A percentile compares a stretch with the other conserved stretches of the same genome.
These are phyloP conservation scores for Eupeodes corollae DNA, from an alignment of 1,140 invertebrate genomes.

Conservation along the genomic window DNA sequence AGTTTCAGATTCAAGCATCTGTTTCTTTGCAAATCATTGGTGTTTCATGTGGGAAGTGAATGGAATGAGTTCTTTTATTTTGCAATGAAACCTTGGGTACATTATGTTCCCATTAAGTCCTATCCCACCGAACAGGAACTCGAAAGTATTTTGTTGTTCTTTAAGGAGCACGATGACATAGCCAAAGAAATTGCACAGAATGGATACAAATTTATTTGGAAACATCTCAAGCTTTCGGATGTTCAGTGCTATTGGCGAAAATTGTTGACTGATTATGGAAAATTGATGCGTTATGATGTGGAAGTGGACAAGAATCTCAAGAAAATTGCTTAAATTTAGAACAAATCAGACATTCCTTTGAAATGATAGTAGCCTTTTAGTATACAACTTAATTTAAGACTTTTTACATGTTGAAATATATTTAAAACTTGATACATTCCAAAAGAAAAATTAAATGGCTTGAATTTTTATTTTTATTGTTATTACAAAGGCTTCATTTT, in stretches of 20 bases:
- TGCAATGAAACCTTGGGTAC: constrained; percentile 85
- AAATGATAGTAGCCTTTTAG: no score
- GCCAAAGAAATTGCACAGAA: constrained; percentile 69
- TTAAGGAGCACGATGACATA: constrained; percentile 61
- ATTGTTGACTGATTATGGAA: constrained; percentile 65
- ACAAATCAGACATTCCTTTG: not conserved
- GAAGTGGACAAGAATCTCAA: constrained; percentile 45
- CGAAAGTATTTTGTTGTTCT: constrained; percentile 63
- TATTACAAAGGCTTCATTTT: no score
- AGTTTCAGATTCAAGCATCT: constrained; percentile 96
- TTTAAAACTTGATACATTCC: no score
- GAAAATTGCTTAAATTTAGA: not conserved
- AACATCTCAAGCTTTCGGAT: constrained; percentile 73
- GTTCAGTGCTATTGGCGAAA: constrained; percentile 80
- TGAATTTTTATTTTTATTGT: no score
- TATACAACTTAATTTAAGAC: no score
- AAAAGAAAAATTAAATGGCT: no score
- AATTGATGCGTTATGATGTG: constrained; percentile 61
- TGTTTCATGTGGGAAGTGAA: constrained; percentile 89
- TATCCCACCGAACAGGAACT: constrained; percentile 56
- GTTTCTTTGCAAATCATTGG: constrained; percentile 86
- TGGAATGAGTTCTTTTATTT: constrained; percentile 96
- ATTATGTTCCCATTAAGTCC: constrained; percentile 81
- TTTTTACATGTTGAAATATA: no score
- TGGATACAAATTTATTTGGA: constrained; percentile 71